Conservation (phyloP, 2,888 invertebrate species). For the Amphimallon solstitiale region DNA sequence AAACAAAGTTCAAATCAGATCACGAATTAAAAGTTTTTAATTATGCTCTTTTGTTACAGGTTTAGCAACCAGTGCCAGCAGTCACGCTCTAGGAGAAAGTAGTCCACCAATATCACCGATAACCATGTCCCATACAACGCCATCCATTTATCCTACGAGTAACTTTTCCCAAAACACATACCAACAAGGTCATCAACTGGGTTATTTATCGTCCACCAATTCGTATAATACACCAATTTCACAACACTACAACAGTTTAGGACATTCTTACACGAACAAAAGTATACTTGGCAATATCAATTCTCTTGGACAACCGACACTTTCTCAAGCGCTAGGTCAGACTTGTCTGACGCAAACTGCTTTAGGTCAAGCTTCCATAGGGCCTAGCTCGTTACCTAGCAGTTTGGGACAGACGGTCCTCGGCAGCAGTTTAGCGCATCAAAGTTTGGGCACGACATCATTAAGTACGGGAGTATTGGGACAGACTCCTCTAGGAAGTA, state of each 20-base stretch:
- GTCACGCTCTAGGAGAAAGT: conserved; percentile 75
- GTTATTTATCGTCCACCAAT: conserved; percentile 50
- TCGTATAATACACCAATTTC: conserved; percentile 51
- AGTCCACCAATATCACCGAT: conserved; percentile 68
- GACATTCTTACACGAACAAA: conserved; percentile 55
- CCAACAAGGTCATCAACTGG: conserved; percentile 34
- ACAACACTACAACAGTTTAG: conserved; percentile 58
- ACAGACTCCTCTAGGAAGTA: conserved; percentile 45
- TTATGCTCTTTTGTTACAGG: conserved; percentile 31
- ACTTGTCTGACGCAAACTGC: conserved; percentile 32
- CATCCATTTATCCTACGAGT: conserved; percentile 66
- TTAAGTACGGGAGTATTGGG: conserved; percentile 36
- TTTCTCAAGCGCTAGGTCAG: conserved; percentile 24
- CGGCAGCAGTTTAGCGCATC: conserved; percentile 36
- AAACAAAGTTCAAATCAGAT: too few relatives aligned
- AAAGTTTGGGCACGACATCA: conserved; percentile 34
- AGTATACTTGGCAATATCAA: conserved; percentile 47
- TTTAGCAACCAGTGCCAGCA: conserved; percentile 70
- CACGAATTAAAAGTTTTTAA: neutral
- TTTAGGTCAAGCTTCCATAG: conserved; percentile 42
- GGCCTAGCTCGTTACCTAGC: conserved; percentile 38
- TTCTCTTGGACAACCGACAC: conserved; percentile 35
- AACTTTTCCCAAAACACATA: conserved; percentile 63
- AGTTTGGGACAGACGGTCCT: conserved; percentile 52
- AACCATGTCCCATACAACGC: conserved; percentile 64